phyloP scores from a whole-genome alignment of 2,797 vertebrate species.

The Huso huso region DNA sequence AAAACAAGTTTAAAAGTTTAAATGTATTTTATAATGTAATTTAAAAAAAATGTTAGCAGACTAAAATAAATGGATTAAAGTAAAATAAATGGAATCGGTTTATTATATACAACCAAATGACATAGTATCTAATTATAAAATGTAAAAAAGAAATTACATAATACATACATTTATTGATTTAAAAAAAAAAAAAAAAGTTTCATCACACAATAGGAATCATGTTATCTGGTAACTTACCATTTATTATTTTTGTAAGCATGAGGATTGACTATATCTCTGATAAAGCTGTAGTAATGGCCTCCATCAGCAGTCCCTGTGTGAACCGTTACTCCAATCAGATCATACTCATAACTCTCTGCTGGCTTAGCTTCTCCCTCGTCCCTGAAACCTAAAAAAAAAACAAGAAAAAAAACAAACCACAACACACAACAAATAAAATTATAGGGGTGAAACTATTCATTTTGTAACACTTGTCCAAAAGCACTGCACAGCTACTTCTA shows the following conservation, averaged over 20 bases:
- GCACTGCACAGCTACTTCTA: no score
- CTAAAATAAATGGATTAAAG: no score
- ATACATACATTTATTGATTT: no score
- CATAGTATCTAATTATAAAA: no score
- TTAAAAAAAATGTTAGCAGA: no score
- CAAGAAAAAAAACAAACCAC: constrained; percentile 18
- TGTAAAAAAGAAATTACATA: no score
- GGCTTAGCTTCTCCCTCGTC: constrained; percentile 71
- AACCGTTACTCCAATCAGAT: constrained; percentile 94
- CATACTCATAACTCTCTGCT: constrained; percentile 91
- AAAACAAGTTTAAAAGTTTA: constrained; percentile 6
- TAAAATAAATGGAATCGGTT: no score
- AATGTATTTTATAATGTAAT: not conserved
- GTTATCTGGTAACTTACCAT: constrained; percentile 65
- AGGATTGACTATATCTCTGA: constrained; percentile 91
- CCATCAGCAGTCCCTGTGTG: constrained; percentile 96
- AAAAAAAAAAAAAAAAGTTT: not conserved
- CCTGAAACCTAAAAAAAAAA: constrained; percentile 70
- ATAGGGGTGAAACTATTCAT: no score
- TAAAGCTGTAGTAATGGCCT: constrained; percentile 97
- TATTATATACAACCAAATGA: no score
- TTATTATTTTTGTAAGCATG: constrained; percentile 96
- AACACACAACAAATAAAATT: no score
- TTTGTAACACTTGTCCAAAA: no score
- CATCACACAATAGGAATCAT: no score